Evolutionary conservation across 2,113 vertebrate species (phyloP).

Genomic region (Neotoma lepida): DNA sequence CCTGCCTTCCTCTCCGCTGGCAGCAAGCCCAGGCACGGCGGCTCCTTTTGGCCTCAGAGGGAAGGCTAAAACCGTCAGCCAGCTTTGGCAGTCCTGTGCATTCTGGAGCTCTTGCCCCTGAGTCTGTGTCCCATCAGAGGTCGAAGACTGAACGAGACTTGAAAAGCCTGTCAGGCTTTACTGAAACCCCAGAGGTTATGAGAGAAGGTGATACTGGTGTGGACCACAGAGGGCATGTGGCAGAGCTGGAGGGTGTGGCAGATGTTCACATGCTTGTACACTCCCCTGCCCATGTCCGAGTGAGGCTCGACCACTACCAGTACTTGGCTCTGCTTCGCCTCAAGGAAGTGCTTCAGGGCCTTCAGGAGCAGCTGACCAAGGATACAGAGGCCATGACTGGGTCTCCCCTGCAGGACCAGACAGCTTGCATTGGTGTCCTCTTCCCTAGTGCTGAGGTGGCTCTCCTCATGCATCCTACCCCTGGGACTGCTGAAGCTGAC

Average conservation of each 20-base stretch:
- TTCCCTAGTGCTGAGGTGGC: constrained; percentile 90
- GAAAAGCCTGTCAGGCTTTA: constrained; percentile 79
- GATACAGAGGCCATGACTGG: constrained; percentile 85
- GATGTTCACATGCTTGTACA: constrained; percentile 90
- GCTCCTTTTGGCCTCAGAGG: constrained; percentile 75
- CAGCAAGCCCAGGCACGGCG: constrained; percentile 78
- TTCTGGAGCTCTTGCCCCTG: constrained; percentile 62
- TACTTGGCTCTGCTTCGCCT: constrained; percentile 95
- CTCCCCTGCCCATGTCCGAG: constrained; percentile 87
- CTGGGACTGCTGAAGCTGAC: constrained; percentile 82
- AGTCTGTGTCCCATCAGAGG: constrained; percentile 78
- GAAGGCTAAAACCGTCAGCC: constrained; percentile 84
- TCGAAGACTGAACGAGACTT: constrained; percentile 87
- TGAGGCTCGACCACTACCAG: constrained; percentile 97
- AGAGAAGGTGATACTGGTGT: constrained; percentile 66
- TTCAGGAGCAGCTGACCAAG: constrained; percentile 90
- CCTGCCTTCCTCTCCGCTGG: constrained; percentile 89
- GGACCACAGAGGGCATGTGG: constrained; percentile 58
- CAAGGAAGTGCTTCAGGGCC: constrained; percentile 90
- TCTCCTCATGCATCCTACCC: constrained; percentile 89
- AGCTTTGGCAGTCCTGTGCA: constrained; percentile 84
- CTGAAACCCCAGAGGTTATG: constrained; percentile 69
- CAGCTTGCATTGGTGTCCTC: constrained; percentile 89
- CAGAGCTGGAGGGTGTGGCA: constrained; percentile 85
- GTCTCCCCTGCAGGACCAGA: constrained; percentile 80